Evolutionary conservation across 2,113 vertebrate species (phyloP), one percentile per base, ranked within the genome.

Genomic region (Ictidomys tridecemlineatus): DNA sequence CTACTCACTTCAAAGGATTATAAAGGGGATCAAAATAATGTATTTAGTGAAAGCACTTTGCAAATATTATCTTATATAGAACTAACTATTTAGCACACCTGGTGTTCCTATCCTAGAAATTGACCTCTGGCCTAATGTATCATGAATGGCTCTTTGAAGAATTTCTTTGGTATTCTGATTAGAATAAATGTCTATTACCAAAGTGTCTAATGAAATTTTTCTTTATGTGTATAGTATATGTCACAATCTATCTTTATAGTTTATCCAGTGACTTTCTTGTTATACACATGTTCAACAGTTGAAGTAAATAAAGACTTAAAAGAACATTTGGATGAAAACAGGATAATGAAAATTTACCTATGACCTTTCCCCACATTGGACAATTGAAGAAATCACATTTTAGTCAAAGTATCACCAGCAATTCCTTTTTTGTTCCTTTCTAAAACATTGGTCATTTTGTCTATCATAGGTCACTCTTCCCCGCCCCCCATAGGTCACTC

Each of bases 21-120:
- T 37, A 76, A 83, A 56, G 72, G 89, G n/a, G 10, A 80, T 63
- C 1, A 20, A 89, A 74, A 84, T 76, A 58, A 86, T 80, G 56
- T 65, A 82, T 82, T 86, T 76, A 61, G 63, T 65, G 6, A 94
- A 89, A 83, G 48, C 37, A 70, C 24, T 94, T 91, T 74, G 63
- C 74, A 89, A 91, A 93, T 97, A 79, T 53, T 48, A 92, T 78
- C 69, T 79, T 58, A 34, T 87, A 20, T 56, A 95, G 37, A 86
- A 76, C 82, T 34, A 86, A 76, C 80, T 93, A 42, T 20, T 96
- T 73, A 89, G n/a, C 73, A 91, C 0, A 42, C 4, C 24, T 58
- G n/a, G 2, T 78, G 51, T 89, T 76, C 28, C 78, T 85, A 2
- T 85, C 14, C 53, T 86, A 45, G 80, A 93, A 94, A 82, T 13